Conservation (phyloP, 2,888 invertebrate species). For the Melangyna quadrimaculata region DNA sequence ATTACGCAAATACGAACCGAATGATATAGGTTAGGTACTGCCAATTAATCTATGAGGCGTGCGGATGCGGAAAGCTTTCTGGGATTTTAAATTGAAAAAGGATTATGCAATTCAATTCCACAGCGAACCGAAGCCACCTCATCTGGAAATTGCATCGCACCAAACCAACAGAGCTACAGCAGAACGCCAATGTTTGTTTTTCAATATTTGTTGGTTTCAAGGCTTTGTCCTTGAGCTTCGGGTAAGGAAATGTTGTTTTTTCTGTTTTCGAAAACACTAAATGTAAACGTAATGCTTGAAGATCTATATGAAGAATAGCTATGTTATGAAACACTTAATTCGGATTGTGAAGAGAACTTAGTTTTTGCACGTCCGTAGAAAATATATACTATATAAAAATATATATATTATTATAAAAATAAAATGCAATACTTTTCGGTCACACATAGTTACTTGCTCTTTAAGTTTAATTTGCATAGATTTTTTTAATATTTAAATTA, state of each 20-base stretch:
- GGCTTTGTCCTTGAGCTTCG: neutral
- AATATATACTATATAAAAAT: neutral
- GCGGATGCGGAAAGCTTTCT: constrained; percentile 24
- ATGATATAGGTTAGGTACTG: neutral
- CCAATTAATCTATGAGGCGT: constrained; percentile 22
- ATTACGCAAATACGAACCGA: constrained; percentile 16
- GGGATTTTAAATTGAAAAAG: constrained; percentile 32
- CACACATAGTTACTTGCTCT: no score
- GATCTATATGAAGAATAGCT: neutral
- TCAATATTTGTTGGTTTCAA: neutral
- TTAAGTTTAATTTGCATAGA: no score
- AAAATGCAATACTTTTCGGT: no score
- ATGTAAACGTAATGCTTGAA: neutral
- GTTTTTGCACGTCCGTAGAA: neutral
- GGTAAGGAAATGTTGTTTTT: neutral
- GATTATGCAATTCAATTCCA: constrained; percentile 21
- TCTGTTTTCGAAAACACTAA: neutral
- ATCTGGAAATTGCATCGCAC: neutral
- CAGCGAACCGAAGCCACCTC: neutral
- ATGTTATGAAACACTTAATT: neutral
- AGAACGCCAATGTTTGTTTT: constrained; percentile 3
- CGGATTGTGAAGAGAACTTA: neutral
- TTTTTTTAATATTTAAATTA: no score
- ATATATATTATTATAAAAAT: no score
- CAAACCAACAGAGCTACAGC: neutral